phyloP scores from a whole-genome alignment of 2,113 vertebrate species.

The Oncorhynchus tshawytscha region DNA sequence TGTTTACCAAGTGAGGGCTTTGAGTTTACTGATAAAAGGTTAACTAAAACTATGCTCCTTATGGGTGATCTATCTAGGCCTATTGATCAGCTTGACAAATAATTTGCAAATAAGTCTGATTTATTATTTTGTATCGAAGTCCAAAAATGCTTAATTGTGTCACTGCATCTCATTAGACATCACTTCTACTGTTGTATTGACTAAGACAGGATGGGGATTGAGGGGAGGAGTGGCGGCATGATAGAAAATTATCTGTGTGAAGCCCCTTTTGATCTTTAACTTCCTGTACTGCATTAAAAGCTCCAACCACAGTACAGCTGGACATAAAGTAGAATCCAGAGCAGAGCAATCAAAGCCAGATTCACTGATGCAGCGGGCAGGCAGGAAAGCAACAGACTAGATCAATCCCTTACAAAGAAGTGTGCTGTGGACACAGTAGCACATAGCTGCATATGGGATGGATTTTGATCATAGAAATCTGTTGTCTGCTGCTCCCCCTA shows the following conservation, averaged over 20 bases:
- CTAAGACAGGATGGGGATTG: not conserved
- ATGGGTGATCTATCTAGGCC: too few relatives aligned
- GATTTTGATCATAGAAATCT: conserved; percentile 18
- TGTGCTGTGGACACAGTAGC: not conserved
- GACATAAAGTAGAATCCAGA: not conserved
- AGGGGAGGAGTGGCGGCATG: not conserved
- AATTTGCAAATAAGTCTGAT: too few relatives aligned
- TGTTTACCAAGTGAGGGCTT: not conserved
- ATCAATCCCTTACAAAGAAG: not conserved
- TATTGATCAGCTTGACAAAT: too few relatives aligned
- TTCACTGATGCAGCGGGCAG: conserved; percentile 13
- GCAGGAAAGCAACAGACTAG: conserved; percentile 6
- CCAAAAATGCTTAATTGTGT: not conserved
- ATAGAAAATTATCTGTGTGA: not conserved
- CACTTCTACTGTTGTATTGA: not conserved
- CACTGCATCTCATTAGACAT: not conserved
- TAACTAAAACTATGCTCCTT: not conserved
- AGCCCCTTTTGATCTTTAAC: not conserved
- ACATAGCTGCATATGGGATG: not conserved
- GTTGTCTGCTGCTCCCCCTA: conserved; percentile 33
- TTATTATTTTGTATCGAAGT: not conserved
- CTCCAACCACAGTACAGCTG: not conserved
- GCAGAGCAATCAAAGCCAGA: conserved; percentile 27
- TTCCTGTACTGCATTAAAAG: not conserved
- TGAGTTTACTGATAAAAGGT: not conserved